These are phyloP conservation scores for Gallinago stenura DNA, from an alignment of 2,797 vertebrate species.

Conservation along the genomic window DNA sequence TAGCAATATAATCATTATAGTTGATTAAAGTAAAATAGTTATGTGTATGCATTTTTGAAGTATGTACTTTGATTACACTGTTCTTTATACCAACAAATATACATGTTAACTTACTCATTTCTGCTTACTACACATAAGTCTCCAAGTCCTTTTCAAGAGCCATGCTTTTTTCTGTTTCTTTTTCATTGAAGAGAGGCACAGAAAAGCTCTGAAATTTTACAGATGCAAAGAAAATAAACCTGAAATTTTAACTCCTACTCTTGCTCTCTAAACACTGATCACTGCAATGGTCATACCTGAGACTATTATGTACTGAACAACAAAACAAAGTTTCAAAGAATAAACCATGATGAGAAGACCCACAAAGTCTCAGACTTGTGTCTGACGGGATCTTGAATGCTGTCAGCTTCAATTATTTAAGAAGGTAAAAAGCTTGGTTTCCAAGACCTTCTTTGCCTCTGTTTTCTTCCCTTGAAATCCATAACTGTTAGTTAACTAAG, in stretches of 20 bases:
- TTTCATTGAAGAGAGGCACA: neutral
- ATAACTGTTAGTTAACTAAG: neutral
- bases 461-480: neutral
- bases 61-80: neutral
- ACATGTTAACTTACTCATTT: neutral
- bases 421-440: neutral
- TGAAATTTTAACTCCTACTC: neutral
- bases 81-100: neutral
- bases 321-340: neutral
- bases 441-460: neutral
- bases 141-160: neutral
- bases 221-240: neutral
- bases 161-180: neutral
- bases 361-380: neutral
- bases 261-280: neutral
- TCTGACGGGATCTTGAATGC: neutral
- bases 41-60: neutral
- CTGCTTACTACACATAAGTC: neutral
- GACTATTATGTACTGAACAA: neutral
- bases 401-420: neutral
- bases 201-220: neutral
- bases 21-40: neutral
- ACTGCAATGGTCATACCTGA: accelerated
- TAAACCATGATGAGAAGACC: neutral
- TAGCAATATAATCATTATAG: neutral